These are phyloP conservation scores for Odocoileus virginianus DNA, from an alignment of 2,113 vertebrate genomes.

Conservation along the genomic window DNA sequence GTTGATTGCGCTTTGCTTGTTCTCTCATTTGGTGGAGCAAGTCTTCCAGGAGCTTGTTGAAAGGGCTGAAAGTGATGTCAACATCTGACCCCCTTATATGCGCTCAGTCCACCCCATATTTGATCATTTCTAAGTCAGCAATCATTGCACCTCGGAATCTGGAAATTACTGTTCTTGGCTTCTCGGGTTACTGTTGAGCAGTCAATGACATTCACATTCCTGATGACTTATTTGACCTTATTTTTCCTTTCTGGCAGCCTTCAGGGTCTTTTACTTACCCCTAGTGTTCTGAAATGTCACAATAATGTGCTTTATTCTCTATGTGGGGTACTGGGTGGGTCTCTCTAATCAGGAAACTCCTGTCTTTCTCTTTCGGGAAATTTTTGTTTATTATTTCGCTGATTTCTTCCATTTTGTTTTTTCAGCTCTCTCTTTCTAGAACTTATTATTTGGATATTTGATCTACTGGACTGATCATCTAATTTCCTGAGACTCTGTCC, in stretches of 20 bases:
- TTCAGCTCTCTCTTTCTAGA: neutral
- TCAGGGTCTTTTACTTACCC: neutral
- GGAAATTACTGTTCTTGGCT: neutral
- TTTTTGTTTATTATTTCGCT: neutral
- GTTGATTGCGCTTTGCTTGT: neutral
- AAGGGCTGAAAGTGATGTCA: neutral
- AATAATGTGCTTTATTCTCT: neutral
- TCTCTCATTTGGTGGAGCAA: neutral
- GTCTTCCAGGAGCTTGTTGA: neutral
- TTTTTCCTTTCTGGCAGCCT: neutral
- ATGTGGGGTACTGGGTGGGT: neutral
- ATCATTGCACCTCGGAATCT: neutral
- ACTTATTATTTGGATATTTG: neutral
- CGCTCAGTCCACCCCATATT: neutral
- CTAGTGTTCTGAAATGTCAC: neutral
- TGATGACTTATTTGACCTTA: neutral
- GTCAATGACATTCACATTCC: neutral
- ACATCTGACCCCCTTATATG: neutral
- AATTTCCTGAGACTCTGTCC: neutral
- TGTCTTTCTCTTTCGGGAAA: neutral
- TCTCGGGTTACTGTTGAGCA: neutral
- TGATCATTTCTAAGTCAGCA: neutral
- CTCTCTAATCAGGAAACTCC: neutral
- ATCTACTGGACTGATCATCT: neutral
- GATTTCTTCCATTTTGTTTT: neutral